phyloP scores from a whole-genome alignment of 2,113 vertebrate genomes.

The Myodes glareolus region DNA sequence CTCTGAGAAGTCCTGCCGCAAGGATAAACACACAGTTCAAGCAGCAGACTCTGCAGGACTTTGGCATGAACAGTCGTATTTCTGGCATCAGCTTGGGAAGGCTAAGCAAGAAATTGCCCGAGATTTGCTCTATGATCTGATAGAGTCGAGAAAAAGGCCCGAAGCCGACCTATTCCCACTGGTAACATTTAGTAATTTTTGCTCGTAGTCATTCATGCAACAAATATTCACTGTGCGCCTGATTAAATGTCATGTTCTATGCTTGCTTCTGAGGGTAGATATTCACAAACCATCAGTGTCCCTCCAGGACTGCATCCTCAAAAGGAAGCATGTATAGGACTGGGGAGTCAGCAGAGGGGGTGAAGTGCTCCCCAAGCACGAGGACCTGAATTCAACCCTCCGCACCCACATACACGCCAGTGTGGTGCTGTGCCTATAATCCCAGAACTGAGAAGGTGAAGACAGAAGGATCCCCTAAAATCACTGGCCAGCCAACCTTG shows the following conservation, averaged over 20 bases:
- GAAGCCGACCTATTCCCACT: not conserved
- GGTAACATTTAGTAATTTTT: conserved; percentile 13
- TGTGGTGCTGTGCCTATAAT: not conserved
- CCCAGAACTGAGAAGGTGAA: not conserved
- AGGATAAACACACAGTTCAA: not conserved
- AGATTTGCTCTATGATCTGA: not conserved
- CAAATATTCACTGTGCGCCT: not conserved
- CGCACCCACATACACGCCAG: not conserved
- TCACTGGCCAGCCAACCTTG: not conserved
- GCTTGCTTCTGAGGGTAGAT: not conserved
- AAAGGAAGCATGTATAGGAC: not conserved
- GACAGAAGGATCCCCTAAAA: not conserved
- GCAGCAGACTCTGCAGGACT: not conserved
- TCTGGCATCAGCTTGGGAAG: not conserved
- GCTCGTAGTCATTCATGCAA: conserved; percentile 27
- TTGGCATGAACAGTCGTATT: not conserved
- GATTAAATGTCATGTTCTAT: not conserved
- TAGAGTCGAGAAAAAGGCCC: not conserved
- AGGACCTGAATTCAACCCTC: not conserved
- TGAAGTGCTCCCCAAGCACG: not conserved
- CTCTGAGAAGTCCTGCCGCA: conserved; percentile 6
- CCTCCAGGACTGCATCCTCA: not conserved
- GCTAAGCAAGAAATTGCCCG: not conserved
- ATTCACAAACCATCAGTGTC: not conserved
- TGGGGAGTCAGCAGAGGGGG: not conserved